Percentiles rank a stretch among this genome's conserved stretches.
These are phyloP conservation scores for Augochlorella aurata DNA, from an alignment of 2,888 invertebrate genomes.

Conservation along the genomic window DNA sequence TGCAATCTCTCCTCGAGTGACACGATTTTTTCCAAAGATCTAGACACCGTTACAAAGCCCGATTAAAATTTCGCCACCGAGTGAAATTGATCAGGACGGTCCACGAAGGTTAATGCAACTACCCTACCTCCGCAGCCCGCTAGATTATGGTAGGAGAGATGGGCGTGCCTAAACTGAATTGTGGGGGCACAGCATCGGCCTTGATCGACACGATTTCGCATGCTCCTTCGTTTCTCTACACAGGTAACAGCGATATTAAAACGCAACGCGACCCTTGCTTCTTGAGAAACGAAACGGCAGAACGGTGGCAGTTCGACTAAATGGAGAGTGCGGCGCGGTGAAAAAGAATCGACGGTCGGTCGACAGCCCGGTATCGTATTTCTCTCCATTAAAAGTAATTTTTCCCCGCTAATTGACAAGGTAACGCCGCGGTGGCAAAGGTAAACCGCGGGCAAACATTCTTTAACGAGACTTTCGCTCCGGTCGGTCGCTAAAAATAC, in stretches of 20 bases:
- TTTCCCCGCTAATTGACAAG: conserved; percentile 7
- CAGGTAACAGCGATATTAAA: no score
- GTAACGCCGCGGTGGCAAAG: conserved; percentile 5
- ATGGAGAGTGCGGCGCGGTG: background rate
- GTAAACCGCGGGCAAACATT: conserved; percentile 7
- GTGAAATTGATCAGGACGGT: background rate
- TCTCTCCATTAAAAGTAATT: conserved; percentile 4
- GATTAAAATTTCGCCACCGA: background rate
- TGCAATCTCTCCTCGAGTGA: no score
- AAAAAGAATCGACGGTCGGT: background rate
- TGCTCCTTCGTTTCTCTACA: no score
- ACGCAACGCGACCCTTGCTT: no score
- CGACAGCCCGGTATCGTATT: background rate
- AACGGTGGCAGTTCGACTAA: background rate
- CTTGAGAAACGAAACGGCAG: no score
- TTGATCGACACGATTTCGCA: background rate
- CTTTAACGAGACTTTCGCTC: conserved; percentile 12
- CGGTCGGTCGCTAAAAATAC: conserved; percentile 10
- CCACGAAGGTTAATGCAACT: background rate
- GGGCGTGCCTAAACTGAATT: background rate
- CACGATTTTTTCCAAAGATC: no score
- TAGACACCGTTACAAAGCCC: background rate
- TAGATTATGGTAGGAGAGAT: background rate
- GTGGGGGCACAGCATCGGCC: background rate
- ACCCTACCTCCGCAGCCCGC: background rate